phyloP scores from a whole-genome alignment of 1,140 invertebrate species.

The Megathymus violae region DNA sequence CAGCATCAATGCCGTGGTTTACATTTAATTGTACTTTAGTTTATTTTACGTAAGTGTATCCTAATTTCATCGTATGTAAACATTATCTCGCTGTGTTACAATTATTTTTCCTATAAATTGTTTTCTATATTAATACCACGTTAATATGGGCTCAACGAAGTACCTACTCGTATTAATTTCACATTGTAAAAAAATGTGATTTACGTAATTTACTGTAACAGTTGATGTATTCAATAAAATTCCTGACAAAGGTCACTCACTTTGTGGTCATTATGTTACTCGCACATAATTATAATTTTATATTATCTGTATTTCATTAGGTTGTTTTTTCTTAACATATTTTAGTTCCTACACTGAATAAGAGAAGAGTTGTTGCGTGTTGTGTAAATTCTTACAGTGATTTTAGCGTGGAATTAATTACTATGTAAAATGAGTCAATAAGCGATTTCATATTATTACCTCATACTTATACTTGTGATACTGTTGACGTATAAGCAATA shows the following conservation, averaged over 20 bases:
- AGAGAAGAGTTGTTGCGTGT: not conserved
- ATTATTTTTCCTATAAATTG: not conserved
- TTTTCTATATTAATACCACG: not conserved
- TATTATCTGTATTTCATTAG: too few species aligned
- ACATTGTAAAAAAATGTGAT: too few species aligned
- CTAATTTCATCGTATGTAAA: not conserved
- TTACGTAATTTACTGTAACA: too few species aligned
- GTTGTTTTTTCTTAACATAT: not conserved
- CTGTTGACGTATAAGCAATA: slow-evolving; percentile 31
- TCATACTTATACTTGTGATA: slow-evolving; percentile 27
- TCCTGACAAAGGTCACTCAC: too few species aligned
- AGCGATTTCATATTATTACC: slow-evolving; percentile 5
- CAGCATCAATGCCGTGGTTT: not conserved
- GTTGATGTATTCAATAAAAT: too few species aligned
- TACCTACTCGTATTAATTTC: too few species aligned
- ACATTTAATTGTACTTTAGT: too few species aligned
- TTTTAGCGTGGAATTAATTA: slow-evolving; percentile 3
- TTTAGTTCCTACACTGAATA: not conserved
- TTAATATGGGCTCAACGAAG: too few species aligned
- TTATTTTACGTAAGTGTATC: too few species aligned
- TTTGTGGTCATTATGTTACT: too few species aligned
- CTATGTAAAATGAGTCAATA: slow-evolving; percentile 5
- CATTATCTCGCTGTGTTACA: too few species aligned
- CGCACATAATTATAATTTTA: too few species aligned
- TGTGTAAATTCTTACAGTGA: not conserved